Percentiles rank a stretch among this genome's conserved stretches.
These are phyloP conservation scores for Melieria picta DNA, from an alignment of 2,888 invertebrate genomes.

Conservation along the genomic window DNA sequence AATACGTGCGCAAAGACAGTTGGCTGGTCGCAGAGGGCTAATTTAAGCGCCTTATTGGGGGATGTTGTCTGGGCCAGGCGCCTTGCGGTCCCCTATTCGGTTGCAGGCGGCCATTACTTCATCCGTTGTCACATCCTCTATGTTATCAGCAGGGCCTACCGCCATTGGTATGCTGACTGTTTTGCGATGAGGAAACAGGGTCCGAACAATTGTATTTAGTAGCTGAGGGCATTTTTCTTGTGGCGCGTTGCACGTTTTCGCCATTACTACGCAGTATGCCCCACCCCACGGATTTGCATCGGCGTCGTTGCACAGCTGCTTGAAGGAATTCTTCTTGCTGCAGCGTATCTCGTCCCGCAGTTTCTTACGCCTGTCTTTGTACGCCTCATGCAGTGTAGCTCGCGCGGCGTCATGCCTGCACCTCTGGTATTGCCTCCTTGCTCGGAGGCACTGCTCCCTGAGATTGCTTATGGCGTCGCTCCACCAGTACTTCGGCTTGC, in stretches of 20 bases:
- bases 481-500: not conserved
- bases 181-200: not conserved
- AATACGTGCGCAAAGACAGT: too few relatives aligned
- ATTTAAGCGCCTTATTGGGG: too few relatives aligned
- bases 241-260: not conserved
- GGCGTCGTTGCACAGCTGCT: not conserved
- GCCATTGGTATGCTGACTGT: not conserved
- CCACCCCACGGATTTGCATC: not conserved
- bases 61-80: too few relatives aligned
- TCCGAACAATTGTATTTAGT: not conserved
- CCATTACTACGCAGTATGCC: conserved; percentile 6
- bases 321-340: not conserved
- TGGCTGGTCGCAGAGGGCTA: too few relatives aligned
- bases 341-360: not conserved
- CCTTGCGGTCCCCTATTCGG: too few relatives aligned
- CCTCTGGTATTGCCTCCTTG: too few relatives aligned
- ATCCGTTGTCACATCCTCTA: too few relatives aligned
- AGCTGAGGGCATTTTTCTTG: not conserved
- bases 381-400: not conserved
- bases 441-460: too few relatives aligned
- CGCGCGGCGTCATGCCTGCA: too few relatives aligned
- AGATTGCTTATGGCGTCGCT: too few relatives aligned
- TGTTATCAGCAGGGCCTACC: too few relatives aligned
- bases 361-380: not conserved
- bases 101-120: too few relatives aligned